A percentile compares a stretch with the other conserved stretches of the same genome.
These are phyloP conservation scores for Diphyllodes magnificus DNA, from an alignment of 2,113 vertebrate genomes.

Conservation along the genomic window DNA sequence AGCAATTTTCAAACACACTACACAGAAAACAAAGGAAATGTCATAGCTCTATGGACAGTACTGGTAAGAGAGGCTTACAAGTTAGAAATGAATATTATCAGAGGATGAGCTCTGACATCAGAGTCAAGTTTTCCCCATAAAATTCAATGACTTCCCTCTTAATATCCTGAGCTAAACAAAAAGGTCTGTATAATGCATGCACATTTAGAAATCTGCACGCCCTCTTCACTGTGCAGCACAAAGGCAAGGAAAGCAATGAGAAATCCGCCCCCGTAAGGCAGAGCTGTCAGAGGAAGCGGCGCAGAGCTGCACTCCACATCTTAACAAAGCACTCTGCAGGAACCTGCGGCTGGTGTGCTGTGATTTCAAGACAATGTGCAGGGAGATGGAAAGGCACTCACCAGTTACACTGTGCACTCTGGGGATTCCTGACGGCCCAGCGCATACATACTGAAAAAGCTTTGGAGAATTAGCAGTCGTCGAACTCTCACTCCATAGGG, in stretches of 20 bases:
- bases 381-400: background rate
- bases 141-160: background rate
- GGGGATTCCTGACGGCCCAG: background rate
- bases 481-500: background rate
- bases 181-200: background rate
- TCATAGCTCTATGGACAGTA: background rate
- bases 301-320: rapidly evolving
- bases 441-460: background rate
- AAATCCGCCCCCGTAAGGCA: background rate
- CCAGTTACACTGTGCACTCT: background rate
- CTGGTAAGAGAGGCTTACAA: background rate
- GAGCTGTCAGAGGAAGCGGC: background rate
- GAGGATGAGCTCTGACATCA: background rate
- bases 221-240: background rate
- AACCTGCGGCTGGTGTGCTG: background rate
- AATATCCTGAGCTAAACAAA: background rate
- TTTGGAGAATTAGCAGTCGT: background rate
- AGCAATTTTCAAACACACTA: background rate
- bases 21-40: background rate
- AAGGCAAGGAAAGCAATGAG: background rate
- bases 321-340: background rate
- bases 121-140: background rate
- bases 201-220: background rate
- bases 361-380: background rate
- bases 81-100: background rate